Conservation (phyloP, 2,888 invertebrate species). For the Oeneis ivallda region DNA sequence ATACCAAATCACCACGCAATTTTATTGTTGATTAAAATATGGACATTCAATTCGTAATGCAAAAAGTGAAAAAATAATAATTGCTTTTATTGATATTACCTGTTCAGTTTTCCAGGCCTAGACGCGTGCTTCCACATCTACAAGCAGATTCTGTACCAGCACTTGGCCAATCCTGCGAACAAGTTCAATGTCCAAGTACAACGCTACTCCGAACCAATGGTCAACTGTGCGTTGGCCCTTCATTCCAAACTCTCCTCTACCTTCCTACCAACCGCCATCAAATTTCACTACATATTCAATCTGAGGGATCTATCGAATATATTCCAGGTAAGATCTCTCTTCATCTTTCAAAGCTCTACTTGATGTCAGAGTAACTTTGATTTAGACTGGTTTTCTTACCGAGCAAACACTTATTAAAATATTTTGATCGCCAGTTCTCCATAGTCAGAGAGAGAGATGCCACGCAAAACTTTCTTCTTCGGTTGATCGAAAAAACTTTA, state of each 20-base stretch:
- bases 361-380: too few species aligned
- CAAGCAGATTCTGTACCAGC: conserved; percentile 90
- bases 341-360: too few species aligned
- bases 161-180: conserved; percentile 83
- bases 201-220: conserved; percentile 83
- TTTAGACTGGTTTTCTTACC: too few species aligned
- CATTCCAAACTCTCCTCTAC: conserved; percentile 88
- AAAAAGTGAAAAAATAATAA: not conserved
- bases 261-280: conserved; percentile 96
- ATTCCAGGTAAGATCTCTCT: conserved; percentile 87
- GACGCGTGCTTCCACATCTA: conserved; percentile 94
- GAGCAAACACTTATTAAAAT: too few species aligned
- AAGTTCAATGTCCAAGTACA: conserved; percentile 84
- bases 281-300: conserved; percentile 97
- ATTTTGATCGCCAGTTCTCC: too few species aligned
- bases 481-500: not conserved
- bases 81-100: conserved; percentile 15
- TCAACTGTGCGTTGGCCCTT: conserved; percentile 87
- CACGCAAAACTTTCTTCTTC: not conserved
- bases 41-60: not conserved
- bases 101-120: conserved; percentile 87
- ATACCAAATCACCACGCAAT: not conserved
- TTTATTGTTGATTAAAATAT: too few species aligned
- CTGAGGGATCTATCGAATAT: conserved; percentile 95
- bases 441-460: too few species aligned